Percentiles rank a stretch among this genome's conserved stretches.
Conservation (phyloP, 2,797 vertebrate species). For the Poeciliopsis paucimaculata region DNA sequence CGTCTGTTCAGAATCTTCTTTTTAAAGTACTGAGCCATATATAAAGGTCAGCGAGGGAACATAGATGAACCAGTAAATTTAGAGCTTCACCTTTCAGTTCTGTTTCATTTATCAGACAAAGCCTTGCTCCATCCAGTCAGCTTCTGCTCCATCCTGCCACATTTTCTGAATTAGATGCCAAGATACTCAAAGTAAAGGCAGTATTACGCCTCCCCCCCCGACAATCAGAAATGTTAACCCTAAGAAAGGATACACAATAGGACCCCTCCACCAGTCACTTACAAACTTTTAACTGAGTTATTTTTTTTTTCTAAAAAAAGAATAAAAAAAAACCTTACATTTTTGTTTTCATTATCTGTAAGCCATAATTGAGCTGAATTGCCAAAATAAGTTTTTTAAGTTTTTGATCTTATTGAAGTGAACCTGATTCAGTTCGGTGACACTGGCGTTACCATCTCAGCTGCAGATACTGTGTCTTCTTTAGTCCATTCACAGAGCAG, state of each 20-base stretch:
- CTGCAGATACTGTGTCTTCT: neutral
- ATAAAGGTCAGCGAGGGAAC: neutral
- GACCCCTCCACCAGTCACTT: neutral
- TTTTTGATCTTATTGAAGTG: neutral
- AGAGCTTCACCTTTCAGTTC: neutral
- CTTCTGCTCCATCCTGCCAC: neutral
- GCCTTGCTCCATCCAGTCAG: neutral
- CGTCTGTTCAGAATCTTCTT: neutral
- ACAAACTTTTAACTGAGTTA: neutral
- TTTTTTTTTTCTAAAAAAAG: neutral
- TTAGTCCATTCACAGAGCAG: conserved; percentile 26
- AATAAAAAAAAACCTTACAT: no score
- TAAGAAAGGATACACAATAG: neutral
- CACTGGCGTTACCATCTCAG: conserved; percentile 2
- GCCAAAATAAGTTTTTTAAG: neutral
- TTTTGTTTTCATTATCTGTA: neutral
- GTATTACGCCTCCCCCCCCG: neutral
- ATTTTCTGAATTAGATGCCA: neutral
- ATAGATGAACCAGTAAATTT: neutral
- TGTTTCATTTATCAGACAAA: neutral
- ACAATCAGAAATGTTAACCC: neutral
- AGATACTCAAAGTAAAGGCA: neutral
- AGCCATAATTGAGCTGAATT: neutral
- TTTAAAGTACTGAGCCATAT: neutral
- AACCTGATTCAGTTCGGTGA: neutral